Percentiles rank a stretch among this genome's conserved stretches.
Evolutionary conservation across 2,888 invertebrate genomes (phyloP).

Genomic region (Anoplius nigerrimus): DNA sequence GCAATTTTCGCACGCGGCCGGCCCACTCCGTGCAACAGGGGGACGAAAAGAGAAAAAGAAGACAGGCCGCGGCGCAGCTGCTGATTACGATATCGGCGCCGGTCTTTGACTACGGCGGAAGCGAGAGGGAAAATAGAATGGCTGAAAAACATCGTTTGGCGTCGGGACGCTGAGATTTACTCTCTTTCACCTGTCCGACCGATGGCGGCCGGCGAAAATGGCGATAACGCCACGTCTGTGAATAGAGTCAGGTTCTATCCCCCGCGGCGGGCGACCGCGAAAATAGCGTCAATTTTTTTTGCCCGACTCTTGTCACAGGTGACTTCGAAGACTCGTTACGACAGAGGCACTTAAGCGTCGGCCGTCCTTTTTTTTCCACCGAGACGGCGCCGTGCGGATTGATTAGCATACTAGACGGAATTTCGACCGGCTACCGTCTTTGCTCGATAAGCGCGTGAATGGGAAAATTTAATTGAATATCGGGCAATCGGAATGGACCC

Average conservation of each 20-base stretch:
- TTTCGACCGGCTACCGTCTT: no score
- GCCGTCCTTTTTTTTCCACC: no score
- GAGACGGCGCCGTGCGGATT: no score
- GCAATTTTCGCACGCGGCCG: background rate
- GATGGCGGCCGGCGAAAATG: slow-evolving; percentile 37
- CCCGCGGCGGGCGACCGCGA: slow-evolving; percentile 40
- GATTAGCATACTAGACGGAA: no score
- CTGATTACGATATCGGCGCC: no score
- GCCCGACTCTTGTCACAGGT: slow-evolving; percentile 10
- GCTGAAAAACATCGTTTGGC: background rate
- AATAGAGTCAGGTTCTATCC: slow-evolving; percentile 59
- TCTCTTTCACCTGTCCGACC: background rate
- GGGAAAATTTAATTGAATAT: background rate
- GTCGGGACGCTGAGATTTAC: no score
- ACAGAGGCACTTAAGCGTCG: no score
- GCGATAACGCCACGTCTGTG: slow-evolving; percentile 60
- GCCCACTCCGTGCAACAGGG: background rate
- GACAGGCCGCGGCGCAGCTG: background rate
- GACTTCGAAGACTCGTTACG: slow-evolving; percentile 8
- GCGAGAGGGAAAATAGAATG: background rate
- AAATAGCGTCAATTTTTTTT: slow-evolving; percentile 38
- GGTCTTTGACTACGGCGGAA: background rate
- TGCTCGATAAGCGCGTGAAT: background rate
- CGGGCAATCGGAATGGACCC: background rate
- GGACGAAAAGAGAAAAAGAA: background rate